Conservation (phyloP, 2,113 vertebrate genomes). For the Beaufortia kweichowensis region DNA sequence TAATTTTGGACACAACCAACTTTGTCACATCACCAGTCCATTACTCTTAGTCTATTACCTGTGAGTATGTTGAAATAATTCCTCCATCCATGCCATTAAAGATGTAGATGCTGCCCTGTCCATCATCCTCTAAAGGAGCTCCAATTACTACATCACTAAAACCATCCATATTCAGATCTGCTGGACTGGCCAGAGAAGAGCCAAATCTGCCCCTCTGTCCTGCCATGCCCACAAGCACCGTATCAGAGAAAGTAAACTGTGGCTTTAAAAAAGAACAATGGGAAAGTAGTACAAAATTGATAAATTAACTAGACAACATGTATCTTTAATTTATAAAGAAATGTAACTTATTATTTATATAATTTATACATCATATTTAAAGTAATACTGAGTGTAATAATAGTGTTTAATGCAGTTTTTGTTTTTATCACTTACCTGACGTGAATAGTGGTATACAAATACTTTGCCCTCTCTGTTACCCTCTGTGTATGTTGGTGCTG, state of each 20-base stretch:
- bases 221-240: conserved; percentile 56
- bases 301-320: too few species aligned
- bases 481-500: conserved; percentile 73
- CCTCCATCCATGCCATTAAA: conserved; percentile 58
- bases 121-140: conserved; percentile 72
- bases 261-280: background rate
- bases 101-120: conserved; percentile 74
- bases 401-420: too few species aligned
- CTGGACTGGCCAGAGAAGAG: conserved; percentile 67
- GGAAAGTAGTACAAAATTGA: background rate
- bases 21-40: background rate
- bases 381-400: too few species aligned
- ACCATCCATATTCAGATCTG: conserved; percentile 68
- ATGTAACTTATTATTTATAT: too few species aligned
- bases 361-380: too few species aligned
- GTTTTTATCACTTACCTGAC: conserved; percentile 53
- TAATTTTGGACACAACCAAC: too few species aligned
- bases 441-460: conserved; percentile 66
- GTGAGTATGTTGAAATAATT: conserved; percentile 62
- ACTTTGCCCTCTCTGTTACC: conserved; percentile 75
- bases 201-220: conserved; percentile 68
- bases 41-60: conserved; percentile 58
- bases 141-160: conserved; percentile 71
- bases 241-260: background rate
- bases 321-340: too few species aligned